Percentiles rank a stretch among this genome's conserved stretches.
phyloP scores from a whole-genome alignment of 2,888 invertebrate species.

The Sarcophaga caerulescens region DNA sequence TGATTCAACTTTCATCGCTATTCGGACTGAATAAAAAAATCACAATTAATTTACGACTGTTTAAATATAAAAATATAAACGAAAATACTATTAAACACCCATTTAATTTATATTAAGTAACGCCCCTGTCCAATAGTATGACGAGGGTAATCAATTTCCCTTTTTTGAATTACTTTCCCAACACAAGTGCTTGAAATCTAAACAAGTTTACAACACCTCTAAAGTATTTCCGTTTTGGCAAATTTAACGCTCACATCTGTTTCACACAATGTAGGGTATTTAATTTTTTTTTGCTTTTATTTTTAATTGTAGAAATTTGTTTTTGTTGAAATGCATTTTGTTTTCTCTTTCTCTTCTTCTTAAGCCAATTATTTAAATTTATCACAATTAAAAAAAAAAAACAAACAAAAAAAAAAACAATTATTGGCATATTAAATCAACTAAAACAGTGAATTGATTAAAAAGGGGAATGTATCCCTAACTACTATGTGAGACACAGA shows the following conservation, averaged over 20 bases:
- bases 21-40: no score
- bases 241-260: slow-evolving; percentile 37
- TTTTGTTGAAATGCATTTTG: background rate
- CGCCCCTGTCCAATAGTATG: no score
- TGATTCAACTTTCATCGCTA: no score
- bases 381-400: slow-evolving; percentile 23
- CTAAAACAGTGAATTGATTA: slow-evolving; percentile 39
- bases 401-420: background rate
- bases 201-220: background rate
- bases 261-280: slow-evolving; percentile 8
- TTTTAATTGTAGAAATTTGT: background rate
- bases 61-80: no score
- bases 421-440: slow-evolving; percentile 61
- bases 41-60: no score
- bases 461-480: background rate
- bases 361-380: slow-evolving; percentile 45
- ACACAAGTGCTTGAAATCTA: background rate
- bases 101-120: no score
- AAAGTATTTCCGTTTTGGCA: slow-evolving; percentile 60
- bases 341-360: background rate
- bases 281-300: background rate
- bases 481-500: background rate
- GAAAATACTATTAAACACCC: no score
- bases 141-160: background rate
- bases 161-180: background rate